Evolutionary conservation across 2,797 vertebrate genomes (phyloP).

Genomic region (Antrozous pallidus): DNA sequence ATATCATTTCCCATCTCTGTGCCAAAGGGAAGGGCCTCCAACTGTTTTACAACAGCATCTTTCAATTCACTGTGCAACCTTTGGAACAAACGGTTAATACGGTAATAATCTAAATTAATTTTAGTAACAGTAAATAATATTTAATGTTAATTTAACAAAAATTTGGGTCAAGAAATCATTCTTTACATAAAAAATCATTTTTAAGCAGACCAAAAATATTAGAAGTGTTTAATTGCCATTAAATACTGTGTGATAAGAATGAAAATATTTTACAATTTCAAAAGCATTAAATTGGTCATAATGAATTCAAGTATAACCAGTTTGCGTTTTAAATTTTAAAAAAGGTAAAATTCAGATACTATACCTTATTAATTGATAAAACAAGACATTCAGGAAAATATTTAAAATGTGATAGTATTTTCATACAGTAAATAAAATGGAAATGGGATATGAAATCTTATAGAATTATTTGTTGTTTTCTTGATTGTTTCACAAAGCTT

Average conservation of each 20-base stretch:
- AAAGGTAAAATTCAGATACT: conserved; percentile 5
- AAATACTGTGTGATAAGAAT: not conserved
- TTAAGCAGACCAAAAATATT: not conserved
- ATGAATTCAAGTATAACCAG: not conserved
- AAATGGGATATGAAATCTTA: not conserved
- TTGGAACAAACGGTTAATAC: conserved; percentile 56
- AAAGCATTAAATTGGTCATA: conserved; percentile 13
- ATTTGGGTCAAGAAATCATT: conserved; percentile 27
- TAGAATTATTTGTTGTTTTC: conserved; percentile 36
- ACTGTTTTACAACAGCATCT: conserved; percentile 87
- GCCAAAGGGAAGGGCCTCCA: conserved; percentile 83
- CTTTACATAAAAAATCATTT: not conserved
- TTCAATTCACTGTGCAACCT: conserved; percentile 92
- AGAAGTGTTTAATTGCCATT: not conserved
- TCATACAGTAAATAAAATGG: not conserved
- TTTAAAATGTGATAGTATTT: not conserved
- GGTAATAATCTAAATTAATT: conserved; percentile 16
- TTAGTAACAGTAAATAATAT: not conserved
- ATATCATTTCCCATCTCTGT: conserved; percentile 74
- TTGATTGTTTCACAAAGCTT: conserved; percentile 8
- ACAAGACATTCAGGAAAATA: not conserved
- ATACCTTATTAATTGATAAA: not conserved
- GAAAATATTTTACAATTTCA: conserved; percentile 28
- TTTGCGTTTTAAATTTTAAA: conserved; percentile 31
- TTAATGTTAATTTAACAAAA: not conserved